Evolutionary conservation across 1,140 invertebrate species (phyloP).

Genomic region (Pachyrhynchus sulphureomaculatus): DNA sequence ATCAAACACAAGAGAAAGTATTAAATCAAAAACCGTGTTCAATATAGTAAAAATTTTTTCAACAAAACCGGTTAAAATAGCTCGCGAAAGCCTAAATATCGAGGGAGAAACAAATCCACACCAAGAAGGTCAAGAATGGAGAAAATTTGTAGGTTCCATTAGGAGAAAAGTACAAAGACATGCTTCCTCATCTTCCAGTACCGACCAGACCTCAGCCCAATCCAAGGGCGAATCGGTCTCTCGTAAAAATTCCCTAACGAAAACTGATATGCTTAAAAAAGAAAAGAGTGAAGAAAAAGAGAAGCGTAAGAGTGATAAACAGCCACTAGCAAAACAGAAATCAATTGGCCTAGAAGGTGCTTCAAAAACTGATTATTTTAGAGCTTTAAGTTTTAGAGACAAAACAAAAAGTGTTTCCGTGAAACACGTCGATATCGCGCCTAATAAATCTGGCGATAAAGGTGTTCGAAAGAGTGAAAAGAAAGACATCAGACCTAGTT

Average conservation of each 20-base stretch:
- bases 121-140: conserved; percentile 47
- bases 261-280: conserved; percentile 39
- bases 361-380: conserved; percentile 36
- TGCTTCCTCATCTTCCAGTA: conserved; percentile 37
- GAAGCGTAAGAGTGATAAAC: conserved; percentile 35
- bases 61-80: conserved; percentile 43
- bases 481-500: conserved; percentile 40
- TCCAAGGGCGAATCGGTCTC: conserved; percentile 36
- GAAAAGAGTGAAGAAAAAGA: conserved; percentile 36
- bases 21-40: conserved; percentile 40
- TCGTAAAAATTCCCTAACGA: conserved; percentile 50
- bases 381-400: conserved; percentile 40
- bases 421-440: conserved; percentile 37
- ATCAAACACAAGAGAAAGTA: neutral
- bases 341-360: conserved; percentile 37
- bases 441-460: conserved; percentile 39
- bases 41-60: conserved; percentile 46
- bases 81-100: conserved; percentile 44
- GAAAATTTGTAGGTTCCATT: conserved; percentile 49
- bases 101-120: conserved; percentile 33
- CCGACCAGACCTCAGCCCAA: conserved; percentile 25
- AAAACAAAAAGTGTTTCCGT: conserved; percentile 43
- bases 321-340: conserved; percentile 39
- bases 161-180: conserved; percentile 47
- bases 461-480: conserved; percentile 49